phyloP scores from a whole-genome alignment of 2,797 vertebrate genomes.

The Anniella stebbinsi region DNA sequence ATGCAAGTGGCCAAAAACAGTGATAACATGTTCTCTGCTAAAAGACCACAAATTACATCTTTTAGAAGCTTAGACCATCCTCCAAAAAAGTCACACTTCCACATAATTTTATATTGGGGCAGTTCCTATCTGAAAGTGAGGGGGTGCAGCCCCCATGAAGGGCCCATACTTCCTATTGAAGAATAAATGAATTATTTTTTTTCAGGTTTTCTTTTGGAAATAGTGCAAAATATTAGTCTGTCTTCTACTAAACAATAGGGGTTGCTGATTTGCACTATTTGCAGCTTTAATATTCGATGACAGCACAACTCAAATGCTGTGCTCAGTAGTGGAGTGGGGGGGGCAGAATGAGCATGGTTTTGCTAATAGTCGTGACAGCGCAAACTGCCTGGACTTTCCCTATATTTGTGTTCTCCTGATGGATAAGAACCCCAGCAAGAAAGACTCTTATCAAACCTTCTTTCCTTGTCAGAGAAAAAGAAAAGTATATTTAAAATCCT shows the following conservation, averaged over 20 bases:
- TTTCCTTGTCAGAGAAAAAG: constrained; percentile 5
- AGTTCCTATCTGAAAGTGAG: not conserved
- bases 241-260: not conserved
- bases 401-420: constrained; percentile 14
- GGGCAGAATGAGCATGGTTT: not conserved
- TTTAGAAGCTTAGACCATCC: not conserved
- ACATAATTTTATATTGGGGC: not conserved
- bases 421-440: constrained; percentile 14
- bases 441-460: constrained; percentile 9
- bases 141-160: not conserved
- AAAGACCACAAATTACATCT: not conserved
- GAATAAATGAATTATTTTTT: not conserved
- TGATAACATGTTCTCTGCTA: not conserved
- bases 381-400: not conserved
- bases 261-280: not conserved
- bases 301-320: not conserved
- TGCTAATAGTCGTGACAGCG: not conserved
- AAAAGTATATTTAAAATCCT: constrained; percentile 7
- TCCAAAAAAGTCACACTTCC: not conserved
- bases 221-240: not conserved
- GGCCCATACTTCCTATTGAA: not conserved
- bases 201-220: not conserved
- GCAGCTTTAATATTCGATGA: not conserved
- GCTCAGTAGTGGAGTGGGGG: not conserved
- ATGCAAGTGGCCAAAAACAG: not conserved